These are phyloP conservation scores for Neoseiulus cucumeris DNA, from an alignment of 1,140 invertebrate genomes.

Conservation along the genomic window DNA sequence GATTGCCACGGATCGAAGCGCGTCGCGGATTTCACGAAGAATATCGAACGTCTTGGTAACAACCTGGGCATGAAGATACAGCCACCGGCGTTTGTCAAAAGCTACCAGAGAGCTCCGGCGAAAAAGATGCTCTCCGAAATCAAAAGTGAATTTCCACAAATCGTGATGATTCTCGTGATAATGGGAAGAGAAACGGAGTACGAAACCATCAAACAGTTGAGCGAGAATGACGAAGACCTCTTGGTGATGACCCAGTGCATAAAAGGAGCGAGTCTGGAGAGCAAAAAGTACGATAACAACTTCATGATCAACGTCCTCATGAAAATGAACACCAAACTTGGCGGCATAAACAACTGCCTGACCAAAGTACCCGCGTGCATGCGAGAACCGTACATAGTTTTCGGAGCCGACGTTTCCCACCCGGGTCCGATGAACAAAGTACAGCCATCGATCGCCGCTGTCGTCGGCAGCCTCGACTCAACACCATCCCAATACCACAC, in stretches of 20 bases:
- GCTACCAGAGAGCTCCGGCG: not conserved
- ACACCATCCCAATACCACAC: constrained; percentile 16
- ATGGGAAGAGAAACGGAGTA: not conserved
- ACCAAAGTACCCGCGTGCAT: constrained; percentile 13
- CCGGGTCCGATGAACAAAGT: constrained; percentile 42
- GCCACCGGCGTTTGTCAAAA: not conserved
- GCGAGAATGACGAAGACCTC: not conserved
- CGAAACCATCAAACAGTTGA: not conserved
- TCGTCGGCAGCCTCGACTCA: constrained; percentile 22
- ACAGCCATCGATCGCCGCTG: constrained; percentile 63
- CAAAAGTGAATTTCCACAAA: not conserved
- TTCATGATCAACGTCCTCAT: not conserved
- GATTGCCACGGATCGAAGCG: not conserved
- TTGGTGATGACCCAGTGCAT: not conserved
- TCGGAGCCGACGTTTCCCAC: constrained; percentile 76
- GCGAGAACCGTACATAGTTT: constrained; percentile 37
- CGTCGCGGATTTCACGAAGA: not conserved
- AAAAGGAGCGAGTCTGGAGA: not conserved
- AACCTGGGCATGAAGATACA: not conserved
- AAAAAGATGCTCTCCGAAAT: not conserved
- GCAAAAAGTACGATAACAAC: not conserved
- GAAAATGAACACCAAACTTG: constrained; percentile 66
- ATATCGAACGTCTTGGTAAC: not conserved
- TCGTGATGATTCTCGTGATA: not conserved
- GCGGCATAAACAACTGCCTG: constrained; percentile 54